Evolutionary conservation across 2,113 vertebrate species (phyloP).

Genomic region (Ptychochromis oligacanthus): DNA sequence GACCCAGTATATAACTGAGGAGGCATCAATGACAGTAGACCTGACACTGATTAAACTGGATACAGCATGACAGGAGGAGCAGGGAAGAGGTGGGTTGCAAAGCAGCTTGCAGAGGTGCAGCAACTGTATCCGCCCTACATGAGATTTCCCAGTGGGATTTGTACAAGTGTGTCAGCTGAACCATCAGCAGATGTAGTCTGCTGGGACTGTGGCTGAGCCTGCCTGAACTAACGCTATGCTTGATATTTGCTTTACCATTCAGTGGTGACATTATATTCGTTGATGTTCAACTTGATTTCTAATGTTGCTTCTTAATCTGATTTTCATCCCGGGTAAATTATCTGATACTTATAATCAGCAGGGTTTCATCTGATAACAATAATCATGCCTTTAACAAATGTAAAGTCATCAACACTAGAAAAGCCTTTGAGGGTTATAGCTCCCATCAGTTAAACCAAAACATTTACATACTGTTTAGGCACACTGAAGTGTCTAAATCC

Average conservation of each 20-base stretch:
- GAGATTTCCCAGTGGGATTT: background rate
- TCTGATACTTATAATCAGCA: background rate
- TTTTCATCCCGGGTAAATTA: background rate
- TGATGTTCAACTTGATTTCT: background rate
- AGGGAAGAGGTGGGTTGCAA: background rate
- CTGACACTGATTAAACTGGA: background rate
- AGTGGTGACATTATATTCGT: background rate
- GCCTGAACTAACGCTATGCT: background rate
- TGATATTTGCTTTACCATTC: background rate
- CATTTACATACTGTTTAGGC: background rate
- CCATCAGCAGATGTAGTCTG: background rate
- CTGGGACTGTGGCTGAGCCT: background rate
- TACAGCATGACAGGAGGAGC: background rate
- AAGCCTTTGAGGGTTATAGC: background rate
- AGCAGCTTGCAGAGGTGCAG: background rate
- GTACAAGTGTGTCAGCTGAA: background rate
- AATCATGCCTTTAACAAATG: background rate
- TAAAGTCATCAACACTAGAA: background rate
- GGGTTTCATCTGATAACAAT: background rate
- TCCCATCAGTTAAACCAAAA: background rate
- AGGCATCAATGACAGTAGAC: background rate
- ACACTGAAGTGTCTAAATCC: constrained; percentile 1
- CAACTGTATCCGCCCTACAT: background rate
- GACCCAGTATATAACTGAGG: background rate
- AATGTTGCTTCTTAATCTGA: background rate